Percentiles rank a stretch among this genome's conserved stretches.
These are phyloP conservation scores for Gymnocypris eckloni DNA, from an alignment of 2,797 vertebrate species.

Conservation along the genomic window DNA sequence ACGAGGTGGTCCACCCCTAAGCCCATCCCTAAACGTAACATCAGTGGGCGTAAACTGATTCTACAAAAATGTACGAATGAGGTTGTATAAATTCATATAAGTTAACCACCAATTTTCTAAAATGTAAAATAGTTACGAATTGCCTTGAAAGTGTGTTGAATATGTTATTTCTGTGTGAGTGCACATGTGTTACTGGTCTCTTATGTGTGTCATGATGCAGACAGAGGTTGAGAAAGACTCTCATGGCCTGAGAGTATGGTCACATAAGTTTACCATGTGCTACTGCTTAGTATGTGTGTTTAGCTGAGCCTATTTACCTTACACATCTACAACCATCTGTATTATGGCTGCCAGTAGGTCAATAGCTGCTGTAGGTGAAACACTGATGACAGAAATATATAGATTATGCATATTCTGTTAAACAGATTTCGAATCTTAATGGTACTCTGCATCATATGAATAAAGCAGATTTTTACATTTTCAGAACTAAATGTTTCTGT, in stretches of 20 bases:
- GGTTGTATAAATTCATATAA: not conserved
- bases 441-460: not conserved
- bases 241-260: constrained; percentile 82
- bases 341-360: not conserved
- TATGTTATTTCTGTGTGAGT: constrained; percentile 5
- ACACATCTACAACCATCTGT: not conserved
- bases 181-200: not conserved
- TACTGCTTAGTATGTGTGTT: constrained; percentile 62
- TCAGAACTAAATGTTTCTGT: not conserved
- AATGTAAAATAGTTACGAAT: not conserved
- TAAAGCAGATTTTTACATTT: not conserved
- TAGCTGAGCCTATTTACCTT: constrained; percentile 22
- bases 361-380: constrained; percentile 1
- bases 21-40: not conserved
- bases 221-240: constrained; percentile 71
- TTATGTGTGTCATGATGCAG: constrained; percentile 41
- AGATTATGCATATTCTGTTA: not conserved
- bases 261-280: constrained; percentile 87
- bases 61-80: not conserved
- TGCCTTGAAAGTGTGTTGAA: constrained; percentile 32
- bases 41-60: not conserved
- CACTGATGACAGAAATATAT: not conserved
- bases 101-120: not conserved
- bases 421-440: not conserved
- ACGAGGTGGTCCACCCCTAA: not conserved